Evolutionary conservation across 2,797 vertebrate species (phyloP), one percentile per base, ranked within the genome.

Genomic region (Arvicola amphibius): DNA sequence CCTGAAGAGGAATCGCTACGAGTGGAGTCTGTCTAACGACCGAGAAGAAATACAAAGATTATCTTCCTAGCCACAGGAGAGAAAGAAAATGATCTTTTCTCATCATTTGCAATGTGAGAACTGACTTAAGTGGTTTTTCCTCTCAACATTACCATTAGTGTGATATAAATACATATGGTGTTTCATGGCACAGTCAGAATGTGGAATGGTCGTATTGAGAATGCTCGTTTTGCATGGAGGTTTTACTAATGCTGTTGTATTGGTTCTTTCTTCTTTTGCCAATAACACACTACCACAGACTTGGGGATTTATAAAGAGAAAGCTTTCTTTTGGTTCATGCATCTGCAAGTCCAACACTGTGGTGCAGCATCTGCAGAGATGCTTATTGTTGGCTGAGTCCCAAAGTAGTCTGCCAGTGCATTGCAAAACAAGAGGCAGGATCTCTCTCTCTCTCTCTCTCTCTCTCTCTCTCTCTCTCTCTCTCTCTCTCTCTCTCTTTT

Each of bases 131-230:
- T 89, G 74, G 14, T 59, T 96, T 97, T 90, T 87, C 89, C 91
- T 96, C 94, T 93, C 79, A 97, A 94, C 86, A 95, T 90, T 90
- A 87, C 83, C 73, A 76, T 73, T 94, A 7, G 32, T 97, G 96
- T 88, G 79, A 96, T 86, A 91, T 96, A 97, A 97, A 98, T 97
- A 97, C 92, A 97, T 97, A 96, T 97, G 95, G 85, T 79, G 67
- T 87, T 96, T 94, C 79, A 51, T 74, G 73, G 93, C 90, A 91
- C 81, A 74, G 78, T 92, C 69, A 61, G 48, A 90, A 83, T 85
- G 76, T 83, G 80, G 89, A 92, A 63, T 37, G 76, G 37, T 89
- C 21, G 8, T 63, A 13, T 7, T 21, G 73, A 94, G 83, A 87
- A 94, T 88, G 53, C 84, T 96, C 40, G 0, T 87, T 88, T 91